Percentiles rank a stretch among this genome's conserved stretches.
phyloP scores from a whole-genome alignment of 2,113 vertebrate genomes.

The Pitta sordida region DNA sequence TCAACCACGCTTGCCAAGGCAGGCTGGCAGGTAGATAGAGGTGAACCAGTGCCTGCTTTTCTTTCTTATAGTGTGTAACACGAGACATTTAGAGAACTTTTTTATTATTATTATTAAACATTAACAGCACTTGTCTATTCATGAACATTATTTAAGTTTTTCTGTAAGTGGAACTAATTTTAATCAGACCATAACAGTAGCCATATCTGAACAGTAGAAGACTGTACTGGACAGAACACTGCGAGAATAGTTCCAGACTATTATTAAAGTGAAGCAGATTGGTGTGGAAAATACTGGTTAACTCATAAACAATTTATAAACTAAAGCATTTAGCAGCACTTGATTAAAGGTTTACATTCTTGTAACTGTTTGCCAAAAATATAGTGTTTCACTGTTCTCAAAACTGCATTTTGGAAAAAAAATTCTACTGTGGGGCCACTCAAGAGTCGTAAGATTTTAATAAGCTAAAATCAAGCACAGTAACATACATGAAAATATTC shows the following conservation, averaged over 20 bases:
- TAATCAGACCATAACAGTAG: neutral
- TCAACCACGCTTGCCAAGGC: neutral
- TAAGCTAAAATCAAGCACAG: neutral
- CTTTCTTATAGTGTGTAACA: neutral
- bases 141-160: neutral
- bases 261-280: constrained; percentile 50
- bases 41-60: neutral
- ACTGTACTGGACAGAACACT: neutral
- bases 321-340: constrained; percentile 38
- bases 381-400: constrained; percentile 51
- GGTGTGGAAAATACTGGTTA: constrained; percentile 32
- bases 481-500: neutral
- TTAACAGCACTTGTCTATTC: neutral
- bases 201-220: neutral
- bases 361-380: constrained; percentile 53
- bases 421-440: neutral
- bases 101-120: neutral
- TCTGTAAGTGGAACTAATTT: neutral
- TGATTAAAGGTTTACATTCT: constrained; percentile 61
- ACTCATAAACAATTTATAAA: constrained; percentile 68
- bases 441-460: constrained; percentile 42
- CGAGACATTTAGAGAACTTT: neutral
- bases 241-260: constrained; percentile 28
- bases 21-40: neutral
- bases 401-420: constrained; percentile 29